Conservation (phyloP, 2,797 vertebrate species). For the Pachyuromys duprasi region DNA sequence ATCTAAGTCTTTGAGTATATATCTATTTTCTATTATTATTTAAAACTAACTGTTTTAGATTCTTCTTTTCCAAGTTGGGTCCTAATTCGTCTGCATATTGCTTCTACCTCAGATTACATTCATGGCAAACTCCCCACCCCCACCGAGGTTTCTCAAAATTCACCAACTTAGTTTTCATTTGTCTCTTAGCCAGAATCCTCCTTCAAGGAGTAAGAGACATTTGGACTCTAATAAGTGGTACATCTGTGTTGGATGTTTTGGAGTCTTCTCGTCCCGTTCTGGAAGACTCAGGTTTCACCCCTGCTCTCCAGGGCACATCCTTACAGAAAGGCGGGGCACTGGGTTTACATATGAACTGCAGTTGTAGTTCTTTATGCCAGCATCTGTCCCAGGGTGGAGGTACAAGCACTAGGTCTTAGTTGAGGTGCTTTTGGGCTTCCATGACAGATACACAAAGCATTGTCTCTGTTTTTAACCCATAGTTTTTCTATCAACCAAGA, state of each 20-base stretch:
- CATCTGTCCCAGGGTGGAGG: not conserved
- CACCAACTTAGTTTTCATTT: constrained; percentile 1
- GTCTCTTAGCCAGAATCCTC: not conserved
- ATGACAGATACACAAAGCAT: not conserved
- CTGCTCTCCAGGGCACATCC: not conserved
- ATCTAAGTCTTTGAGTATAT: constrained; percentile 33
- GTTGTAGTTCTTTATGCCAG: not conserved
- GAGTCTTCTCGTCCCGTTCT: not conserved
- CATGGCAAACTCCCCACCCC: not conserved
- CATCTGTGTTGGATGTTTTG: not conserved
- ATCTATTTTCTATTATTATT: not conserved
- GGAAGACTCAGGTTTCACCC: not conserved
- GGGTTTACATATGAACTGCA: not conserved
- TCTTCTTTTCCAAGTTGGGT: not conserved
- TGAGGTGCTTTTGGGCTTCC: not conserved
- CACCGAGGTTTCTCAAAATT: not conserved
- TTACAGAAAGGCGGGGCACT: not conserved
- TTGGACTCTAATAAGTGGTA: not conserved
- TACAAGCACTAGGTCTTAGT: not conserved
- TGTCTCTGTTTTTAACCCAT: not conserved
- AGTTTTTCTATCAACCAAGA: not conserved
- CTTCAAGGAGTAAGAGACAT: not conserved
- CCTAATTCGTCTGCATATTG: not conserved
- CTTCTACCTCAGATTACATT: not conserved
- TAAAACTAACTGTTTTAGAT: not conserved